Evolutionary conservation across 1,140 invertebrate genomes (phyloP), one percentile per base, ranked within the genome.

Genomic region (Bombus terrestris): DNA sequence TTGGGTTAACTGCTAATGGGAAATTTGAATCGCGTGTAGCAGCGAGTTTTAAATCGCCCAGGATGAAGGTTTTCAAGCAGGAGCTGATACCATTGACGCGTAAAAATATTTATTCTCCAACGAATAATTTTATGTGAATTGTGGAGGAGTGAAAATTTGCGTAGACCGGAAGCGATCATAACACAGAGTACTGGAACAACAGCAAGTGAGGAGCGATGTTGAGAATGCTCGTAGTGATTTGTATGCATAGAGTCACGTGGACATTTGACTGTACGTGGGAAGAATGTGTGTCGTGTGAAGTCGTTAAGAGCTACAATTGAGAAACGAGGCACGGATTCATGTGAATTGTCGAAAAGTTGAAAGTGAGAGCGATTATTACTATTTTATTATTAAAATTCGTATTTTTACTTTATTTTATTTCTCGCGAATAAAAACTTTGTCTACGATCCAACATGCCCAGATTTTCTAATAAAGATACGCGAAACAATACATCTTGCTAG

Each of bases 1-100:
- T 72, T 85, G 68, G 83, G 83, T 57, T 68, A 80, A 57, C 77
- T 71, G 76, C 57, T 80, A 85, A 85, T 85, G 77, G 77, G 66
- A 79, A 85, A 80, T 73, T 80, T 85, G 83, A 73, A 80, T 80
- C 83, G 39, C n/a, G 57, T 25, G 25, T 39, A 57, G 2, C 35
- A 53, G 18, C 1, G 47, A n/a, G 22, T 71, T 80, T 80, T 59
- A 41, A 39, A 72, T 28, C 57, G 35, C 1, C 22, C 35, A 25
- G 32, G 57, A 15, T 37, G 15, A 32, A 66, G 43, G 32, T 39
- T 41, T 32, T 22, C 59, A 12, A n/a, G 28, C 10, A 4, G 28
- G 0, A 62, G 22, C 0, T 22, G 18, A 53, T 22, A 22, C 1
- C 47, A 53, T 2, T 13, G 59, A 62, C 4, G 12, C 59, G 28